Conservation (phyloP, 2,113 vertebrate genomes). For the Shinisaurus crocodilurus region DNA sequence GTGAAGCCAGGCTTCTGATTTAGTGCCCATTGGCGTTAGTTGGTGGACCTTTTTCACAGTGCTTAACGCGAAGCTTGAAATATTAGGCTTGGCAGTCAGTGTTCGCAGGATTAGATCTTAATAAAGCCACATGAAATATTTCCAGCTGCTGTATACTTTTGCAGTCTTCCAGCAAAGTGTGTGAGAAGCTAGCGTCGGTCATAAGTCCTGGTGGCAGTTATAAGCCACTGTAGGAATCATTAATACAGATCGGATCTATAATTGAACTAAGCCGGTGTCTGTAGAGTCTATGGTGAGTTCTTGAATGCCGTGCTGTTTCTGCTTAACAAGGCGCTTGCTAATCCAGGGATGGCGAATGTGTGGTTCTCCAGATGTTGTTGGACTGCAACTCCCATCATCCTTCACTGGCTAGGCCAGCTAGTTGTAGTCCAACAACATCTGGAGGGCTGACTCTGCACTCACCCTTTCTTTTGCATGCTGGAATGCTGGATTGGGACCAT, state of each 20-base stretch:
- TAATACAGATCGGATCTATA: slow-evolving; percentile 17
- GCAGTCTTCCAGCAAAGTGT: background rate
- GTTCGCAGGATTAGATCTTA: slow-evolving; percentile 4
- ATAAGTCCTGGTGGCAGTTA: background rate
- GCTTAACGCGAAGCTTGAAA: slow-evolving; percentile 11
- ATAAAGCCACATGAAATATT: slow-evolving; percentile 9
- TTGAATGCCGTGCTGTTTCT: background rate
- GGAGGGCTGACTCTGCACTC: background rate
- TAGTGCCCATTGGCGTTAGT: background rate
- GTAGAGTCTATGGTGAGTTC: background rate
- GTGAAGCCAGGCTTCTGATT: slow-evolving; percentile 15
- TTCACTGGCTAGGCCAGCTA: too few species aligned
- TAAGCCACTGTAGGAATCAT: slow-evolving; percentile 4
- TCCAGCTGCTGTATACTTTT: background rate
- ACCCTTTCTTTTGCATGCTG: background rate
- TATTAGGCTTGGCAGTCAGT: background rate
- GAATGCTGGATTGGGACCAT: background rate
- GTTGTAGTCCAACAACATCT: background rate
- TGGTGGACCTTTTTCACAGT: background rate
- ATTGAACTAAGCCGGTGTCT: background rate
- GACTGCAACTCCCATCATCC: too few species aligned
- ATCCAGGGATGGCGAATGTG: background rate
- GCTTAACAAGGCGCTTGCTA: background rate
- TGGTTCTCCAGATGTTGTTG: too few species aligned
- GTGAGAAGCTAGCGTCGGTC: background rate